Evolutionary conservation across 2,888 invertebrate genomes (phyloP).

Genomic region (Scrobipalpa costella): DNA sequence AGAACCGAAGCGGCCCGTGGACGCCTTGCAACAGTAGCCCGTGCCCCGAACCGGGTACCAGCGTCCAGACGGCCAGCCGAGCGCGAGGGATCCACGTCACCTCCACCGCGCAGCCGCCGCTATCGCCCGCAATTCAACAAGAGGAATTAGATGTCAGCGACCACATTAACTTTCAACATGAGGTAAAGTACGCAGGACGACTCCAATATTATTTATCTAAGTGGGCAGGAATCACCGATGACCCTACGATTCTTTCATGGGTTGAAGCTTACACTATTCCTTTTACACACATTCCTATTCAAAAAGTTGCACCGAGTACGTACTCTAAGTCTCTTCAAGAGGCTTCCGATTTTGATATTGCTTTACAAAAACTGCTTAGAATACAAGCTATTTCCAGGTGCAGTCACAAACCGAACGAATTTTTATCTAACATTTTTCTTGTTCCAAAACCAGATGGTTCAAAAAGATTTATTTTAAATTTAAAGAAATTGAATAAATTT

Average conservation of each 20-base stretch:
- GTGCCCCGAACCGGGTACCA: neutral
- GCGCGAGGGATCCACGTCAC: slow-evolving; percentile 14
- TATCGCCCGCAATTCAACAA: neutral
- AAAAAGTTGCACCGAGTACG: neutral
- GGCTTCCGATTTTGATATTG: slow-evolving; percentile 5
- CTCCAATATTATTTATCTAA: slow-evolving; percentile 23
- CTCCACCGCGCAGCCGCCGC: slow-evolving; percentile 20
- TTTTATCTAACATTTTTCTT: slow-evolving; percentile 4
- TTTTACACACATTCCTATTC: slow-evolving; percentile 13
- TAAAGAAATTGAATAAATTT: slow-evolving; percentile 25
- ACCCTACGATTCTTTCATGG: slow-evolving; percentile 28
- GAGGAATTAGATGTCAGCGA: no score
- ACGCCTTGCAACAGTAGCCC: no score
- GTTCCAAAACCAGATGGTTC: neutral
- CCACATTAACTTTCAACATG: no score
- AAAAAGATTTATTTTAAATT: slow-evolving; percentile 13
- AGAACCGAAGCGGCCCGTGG: no score
- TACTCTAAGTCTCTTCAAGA: slow-evolving; percentile 12
- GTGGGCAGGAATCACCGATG: slow-evolving; percentile 28
- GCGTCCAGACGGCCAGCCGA: neutral
- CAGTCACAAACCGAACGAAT: slow-evolving; percentile 3
- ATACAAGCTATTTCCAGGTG: slow-evolving; percentile 7
- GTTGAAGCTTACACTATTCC: slow-evolving; percentile 30
- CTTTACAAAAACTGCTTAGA: slow-evolving; percentile 18
- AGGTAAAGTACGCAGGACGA: slow-evolving; percentile 27